Evolutionary conservation across 2,888 invertebrate genomes (phyloP).

Genomic region (Itoplectis maculator): DNA sequence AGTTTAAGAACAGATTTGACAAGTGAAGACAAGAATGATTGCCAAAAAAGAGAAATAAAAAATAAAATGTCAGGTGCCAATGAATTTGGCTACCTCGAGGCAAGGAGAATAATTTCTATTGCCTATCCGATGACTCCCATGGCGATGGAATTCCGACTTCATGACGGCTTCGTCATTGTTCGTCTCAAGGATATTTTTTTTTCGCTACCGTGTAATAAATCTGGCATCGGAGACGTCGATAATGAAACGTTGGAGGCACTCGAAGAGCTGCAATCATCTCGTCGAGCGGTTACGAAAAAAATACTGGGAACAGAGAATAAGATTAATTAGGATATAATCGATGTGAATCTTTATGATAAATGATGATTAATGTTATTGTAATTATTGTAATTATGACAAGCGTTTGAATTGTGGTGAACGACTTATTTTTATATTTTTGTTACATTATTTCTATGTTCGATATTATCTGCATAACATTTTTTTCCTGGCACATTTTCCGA

Average conservation of each 20-base stretch:
- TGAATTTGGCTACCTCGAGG: background rate
- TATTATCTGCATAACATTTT: too few relatives aligned
- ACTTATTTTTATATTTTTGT: background rate
- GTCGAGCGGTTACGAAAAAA: background rate
- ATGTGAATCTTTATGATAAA: background rate
- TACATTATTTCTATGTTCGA: too few relatives aligned
- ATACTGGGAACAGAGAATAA: background rate
- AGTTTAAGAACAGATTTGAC: background rate
- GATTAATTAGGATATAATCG: background rate
- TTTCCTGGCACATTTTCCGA: too few relatives aligned
- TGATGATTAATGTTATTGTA: slow-evolving; percentile 6
- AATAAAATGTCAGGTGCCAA: background rate
- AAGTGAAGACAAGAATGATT: too few relatives aligned
- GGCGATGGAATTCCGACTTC: slow-evolving; percentile 27
- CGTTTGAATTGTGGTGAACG: background rate
- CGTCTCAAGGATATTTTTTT: slow-evolving; percentile 34
- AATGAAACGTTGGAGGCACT: slow-evolving; percentile 17
- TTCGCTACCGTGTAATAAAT: slow-evolving; percentile 28
- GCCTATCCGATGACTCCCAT: slow-evolving; percentile 37
- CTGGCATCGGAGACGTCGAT: background rate
- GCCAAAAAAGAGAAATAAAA: too few relatives aligned
- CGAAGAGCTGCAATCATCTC: slow-evolving; percentile 8
- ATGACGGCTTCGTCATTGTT: slow-evolving; percentile 12
- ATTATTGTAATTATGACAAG: background rate
- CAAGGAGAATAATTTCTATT: background rate